Percentiles rank a stretch among this genome's conserved stretches.
These are phyloP conservation scores for Sphecodes monilicornis DNA, from an alignment of 2,888 invertebrate genomes.

Conservation along the genomic window DNA sequence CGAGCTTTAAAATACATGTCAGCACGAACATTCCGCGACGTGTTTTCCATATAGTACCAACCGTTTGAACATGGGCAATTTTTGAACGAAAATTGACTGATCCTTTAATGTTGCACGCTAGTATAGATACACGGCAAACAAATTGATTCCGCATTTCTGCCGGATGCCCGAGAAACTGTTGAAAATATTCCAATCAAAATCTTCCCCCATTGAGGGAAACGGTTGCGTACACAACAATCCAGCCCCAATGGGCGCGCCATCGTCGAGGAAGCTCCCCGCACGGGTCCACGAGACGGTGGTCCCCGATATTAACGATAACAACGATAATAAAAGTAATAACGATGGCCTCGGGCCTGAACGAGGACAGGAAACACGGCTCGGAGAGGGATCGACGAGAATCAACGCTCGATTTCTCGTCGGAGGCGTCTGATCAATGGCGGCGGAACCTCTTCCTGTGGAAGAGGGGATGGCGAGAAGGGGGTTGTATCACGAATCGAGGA, in stretches of 20 bases:
- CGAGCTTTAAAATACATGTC: no score
- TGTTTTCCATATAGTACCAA: no score
- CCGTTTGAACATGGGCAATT: no score
- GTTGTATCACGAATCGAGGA: constrained; percentile 55
- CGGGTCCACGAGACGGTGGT: not conserved
- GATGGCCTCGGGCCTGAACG: constrained; percentile 40
- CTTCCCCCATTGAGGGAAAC: constrained; percentile 9
- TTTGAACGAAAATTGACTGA: not conserved
- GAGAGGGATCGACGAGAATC: not conserved
- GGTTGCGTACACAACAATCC: constrained; percentile 28
- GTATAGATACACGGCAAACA: not conserved
- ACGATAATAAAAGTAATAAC: constrained; percentile 65
- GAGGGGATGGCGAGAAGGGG: not conserved
- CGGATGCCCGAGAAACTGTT: not conserved
- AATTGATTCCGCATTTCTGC: not conserved
- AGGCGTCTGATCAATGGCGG: constrained; percentile 54
- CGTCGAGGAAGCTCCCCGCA: not conserved
- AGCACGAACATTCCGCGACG: no score
- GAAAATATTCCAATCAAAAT: constrained; percentile 12
- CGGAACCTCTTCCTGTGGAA: not conserved
- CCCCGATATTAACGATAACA: constrained; percentile 59
- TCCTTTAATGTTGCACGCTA: not conserved
- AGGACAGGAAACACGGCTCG: constrained; percentile 8
- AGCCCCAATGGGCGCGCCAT: not conserved
- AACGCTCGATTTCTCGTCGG: constrained; percentile 30